Evolutionary conservation across 2,113 vertebrate genomes (phyloP).

Genomic region (Pseudopipra pipra): DNA sequence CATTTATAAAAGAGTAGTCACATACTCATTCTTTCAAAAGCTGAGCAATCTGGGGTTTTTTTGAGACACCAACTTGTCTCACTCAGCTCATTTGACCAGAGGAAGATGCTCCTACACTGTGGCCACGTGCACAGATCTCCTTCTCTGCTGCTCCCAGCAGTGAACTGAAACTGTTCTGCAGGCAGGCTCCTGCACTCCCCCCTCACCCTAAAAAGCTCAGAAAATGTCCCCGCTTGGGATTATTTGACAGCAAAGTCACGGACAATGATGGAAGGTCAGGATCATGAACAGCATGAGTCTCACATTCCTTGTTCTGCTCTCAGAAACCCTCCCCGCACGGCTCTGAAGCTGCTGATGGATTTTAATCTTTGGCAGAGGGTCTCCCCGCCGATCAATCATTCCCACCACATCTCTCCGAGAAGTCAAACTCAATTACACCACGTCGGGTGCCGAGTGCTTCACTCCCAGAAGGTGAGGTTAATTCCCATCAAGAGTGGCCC

Average conservation of each 20-base stretch:
- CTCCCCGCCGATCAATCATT: not conserved
- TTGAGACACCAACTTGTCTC: not conserved
- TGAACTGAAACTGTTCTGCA: fast-evolving
- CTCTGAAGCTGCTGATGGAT: not conserved
- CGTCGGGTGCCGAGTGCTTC: fast-evolving
- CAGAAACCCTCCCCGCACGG: fast-evolving
- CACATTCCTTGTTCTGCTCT: not conserved
- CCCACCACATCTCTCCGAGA: not conserved
- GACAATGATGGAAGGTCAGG: not conserved
- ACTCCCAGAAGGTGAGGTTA: constrained; percentile 13
- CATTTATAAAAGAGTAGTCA: not conserved
- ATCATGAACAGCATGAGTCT: fast-evolving
- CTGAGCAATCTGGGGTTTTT: not conserved
- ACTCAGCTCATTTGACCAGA: not conserved
- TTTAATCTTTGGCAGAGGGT: not conserved
- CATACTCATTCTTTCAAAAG: not conserved
- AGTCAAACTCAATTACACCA: not conserved
- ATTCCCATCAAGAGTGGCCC: constrained; percentile 39
- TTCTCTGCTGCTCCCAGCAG: not conserved
- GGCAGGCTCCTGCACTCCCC: not conserved
- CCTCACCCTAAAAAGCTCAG: fast-evolving
- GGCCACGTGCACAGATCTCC: fast-evolving
- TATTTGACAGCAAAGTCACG: not conserved
- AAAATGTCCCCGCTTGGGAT: fast-evolving
- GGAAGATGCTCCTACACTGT: not conserved